phyloP scores from a whole-genome alignment of 2,797 vertebrate species.

The Pelodytes ibericus region DNA sequence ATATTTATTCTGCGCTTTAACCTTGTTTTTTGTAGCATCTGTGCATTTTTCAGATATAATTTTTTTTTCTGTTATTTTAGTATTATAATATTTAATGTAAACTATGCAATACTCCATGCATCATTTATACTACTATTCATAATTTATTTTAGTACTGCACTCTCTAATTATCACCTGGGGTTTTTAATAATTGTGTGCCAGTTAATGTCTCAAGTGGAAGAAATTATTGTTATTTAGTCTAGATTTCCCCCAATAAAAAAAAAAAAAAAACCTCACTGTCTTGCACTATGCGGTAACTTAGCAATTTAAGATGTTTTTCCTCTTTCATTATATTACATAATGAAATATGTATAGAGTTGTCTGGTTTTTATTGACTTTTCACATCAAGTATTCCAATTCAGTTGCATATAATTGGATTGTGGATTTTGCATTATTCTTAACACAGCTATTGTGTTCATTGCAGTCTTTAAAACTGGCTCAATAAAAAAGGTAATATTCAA shows the following conservation, averaged over 20 bases:
- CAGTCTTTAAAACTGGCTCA: conserved; percentile 20
- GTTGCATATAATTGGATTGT: conserved; percentile 48
- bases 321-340: conserved; percentile 38
- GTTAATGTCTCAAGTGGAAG: conserved; percentile 16
- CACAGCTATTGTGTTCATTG: conserved; percentile 23
- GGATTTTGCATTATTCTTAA: conserved; percentile 45
- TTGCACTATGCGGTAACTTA: conserved; percentile 1
- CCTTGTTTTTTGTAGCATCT: too few relatives aligned
- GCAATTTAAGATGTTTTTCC: conserved; percentile 3
- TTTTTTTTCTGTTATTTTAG: background rate
- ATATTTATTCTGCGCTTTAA: too few relatives aligned
- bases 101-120: conserved; percentile 5
- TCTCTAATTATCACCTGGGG: conserved; percentile 15
- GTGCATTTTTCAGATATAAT: too few relatives aligned
- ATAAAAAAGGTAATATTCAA: conserved; percentile 15
- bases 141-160: background rate
- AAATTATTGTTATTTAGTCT: conserved; percentile 8
- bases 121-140: conserved; percentile 30
- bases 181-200: conserved; percentile 18
- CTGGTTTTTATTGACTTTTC: conserved; percentile 49
- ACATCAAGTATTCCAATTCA: conserved; percentile 44
- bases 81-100: conserved; percentile 1
- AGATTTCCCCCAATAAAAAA: conserved; percentile 7
- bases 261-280: background rate
- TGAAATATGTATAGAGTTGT: conserved; percentile 50